Conservation (phyloP, 2,888 invertebrate genomes). For the Unio pictorum region DNA sequence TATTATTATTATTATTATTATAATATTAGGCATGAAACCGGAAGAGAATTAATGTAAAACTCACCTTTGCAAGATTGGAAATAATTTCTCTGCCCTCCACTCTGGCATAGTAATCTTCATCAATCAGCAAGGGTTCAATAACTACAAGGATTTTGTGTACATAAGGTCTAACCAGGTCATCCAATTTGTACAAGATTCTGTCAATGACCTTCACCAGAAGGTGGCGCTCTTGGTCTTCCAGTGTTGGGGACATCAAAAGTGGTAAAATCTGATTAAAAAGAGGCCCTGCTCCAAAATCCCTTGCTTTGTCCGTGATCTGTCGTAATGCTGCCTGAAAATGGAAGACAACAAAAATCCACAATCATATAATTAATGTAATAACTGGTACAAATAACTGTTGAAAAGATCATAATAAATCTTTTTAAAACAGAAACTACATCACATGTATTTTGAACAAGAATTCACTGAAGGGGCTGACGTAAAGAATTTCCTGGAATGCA, state of each 20-base stretch:
- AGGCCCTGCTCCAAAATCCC: slow-evolving; percentile 98
- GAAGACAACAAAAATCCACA: too few species aligned
- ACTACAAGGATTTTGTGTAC: slow-evolving; percentile 99
- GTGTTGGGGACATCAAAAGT: slow-evolving; percentile 98
- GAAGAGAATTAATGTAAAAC: slow-evolving; percentile 6
- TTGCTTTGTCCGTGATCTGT: slow-evolving; percentile 98
- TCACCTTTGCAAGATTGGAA: slow-evolving; percentile 93
- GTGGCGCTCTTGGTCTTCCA: slow-evolving; percentile 99
- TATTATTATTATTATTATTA: too few species aligned
- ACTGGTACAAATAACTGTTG: too few species aligned
- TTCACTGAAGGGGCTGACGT: too few species aligned
- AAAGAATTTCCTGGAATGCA: too few species aligned
- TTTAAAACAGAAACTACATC: too few species aligned
- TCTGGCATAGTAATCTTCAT: slow-evolving; percentile 99
- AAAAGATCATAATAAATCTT: too few species aligned
- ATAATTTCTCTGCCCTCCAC: slow-evolving; percentile 99
- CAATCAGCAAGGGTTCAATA: slow-evolving; percentile 97
- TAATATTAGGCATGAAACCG: too few species aligned
- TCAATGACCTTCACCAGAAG: slow-evolving; percentile 99
- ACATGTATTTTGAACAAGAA: too few species aligned
- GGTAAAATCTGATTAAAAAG: slow-evolving; percentile 99
- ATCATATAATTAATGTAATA: too few species aligned
- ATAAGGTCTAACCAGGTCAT: slow-evolving; percentile 98
- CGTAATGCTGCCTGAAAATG: slow-evolving; percentile 81
- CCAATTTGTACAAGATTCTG: slow-evolving; percentile 96